A percentile compares a stretch with the other conserved stretches of the same genome.
These are phyloP conservation scores for Polypterus senegalus DNA, from an alignment of 2,113 vertebrate genomes.

Conservation along the genomic window DNA sequence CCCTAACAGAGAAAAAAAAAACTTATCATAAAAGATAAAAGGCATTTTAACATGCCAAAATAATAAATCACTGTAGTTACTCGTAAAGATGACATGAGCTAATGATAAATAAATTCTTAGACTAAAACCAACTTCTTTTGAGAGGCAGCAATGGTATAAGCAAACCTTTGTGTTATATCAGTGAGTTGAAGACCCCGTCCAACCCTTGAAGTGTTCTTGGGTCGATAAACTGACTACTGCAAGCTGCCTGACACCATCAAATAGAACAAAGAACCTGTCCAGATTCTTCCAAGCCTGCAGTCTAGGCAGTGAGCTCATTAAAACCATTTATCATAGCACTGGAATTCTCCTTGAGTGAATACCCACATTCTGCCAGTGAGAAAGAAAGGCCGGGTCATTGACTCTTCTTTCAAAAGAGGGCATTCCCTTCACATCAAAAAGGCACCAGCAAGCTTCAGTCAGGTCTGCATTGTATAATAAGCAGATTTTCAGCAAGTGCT, in stretches of 20 bases:
- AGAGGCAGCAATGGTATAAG: slow-evolving; percentile 28
- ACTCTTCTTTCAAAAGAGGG: neutral
- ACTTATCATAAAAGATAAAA: slow-evolving; percentile 33
- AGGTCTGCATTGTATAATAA: slow-evolving; percentile 35
- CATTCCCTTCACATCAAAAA: slow-evolving; percentile 31
- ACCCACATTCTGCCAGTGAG: slow-evolving; percentile 19
- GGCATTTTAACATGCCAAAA: slow-evolving; percentile 21
- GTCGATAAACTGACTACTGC: slow-evolving; percentile 13
- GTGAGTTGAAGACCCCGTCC: slow-evolving; percentile 16
- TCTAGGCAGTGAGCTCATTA: slow-evolving; percentile 20
- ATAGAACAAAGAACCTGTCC: slow-evolving; percentile 23
- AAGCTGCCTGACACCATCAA: slow-evolving; percentile 5
- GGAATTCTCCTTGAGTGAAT: slow-evolving; percentile 28
- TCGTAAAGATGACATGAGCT: slow-evolving; percentile 15
- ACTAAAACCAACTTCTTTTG: slow-evolving; percentile 36
- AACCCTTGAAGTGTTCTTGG: slow-evolving; percentile 15
- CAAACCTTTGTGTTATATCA: slow-evolving; percentile 44
- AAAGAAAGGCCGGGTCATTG: slow-evolving; percentile 18
- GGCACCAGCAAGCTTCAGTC: slow-evolving; percentile 22
- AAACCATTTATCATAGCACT: slow-evolving; percentile 21
- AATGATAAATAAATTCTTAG: slow-evolving; percentile 35
- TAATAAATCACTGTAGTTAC: slow-evolving; percentile 28
- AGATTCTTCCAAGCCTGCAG: slow-evolving; percentile 1
- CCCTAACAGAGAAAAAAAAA: slow-evolving; percentile 39
- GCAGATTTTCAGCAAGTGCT: slow-evolving; percentile 31